These are phyloP conservation scores for Sminthopsis crassicaudata DNA, from an alignment of 2,113 vertebrate genomes.

Conservation along the genomic window DNA sequence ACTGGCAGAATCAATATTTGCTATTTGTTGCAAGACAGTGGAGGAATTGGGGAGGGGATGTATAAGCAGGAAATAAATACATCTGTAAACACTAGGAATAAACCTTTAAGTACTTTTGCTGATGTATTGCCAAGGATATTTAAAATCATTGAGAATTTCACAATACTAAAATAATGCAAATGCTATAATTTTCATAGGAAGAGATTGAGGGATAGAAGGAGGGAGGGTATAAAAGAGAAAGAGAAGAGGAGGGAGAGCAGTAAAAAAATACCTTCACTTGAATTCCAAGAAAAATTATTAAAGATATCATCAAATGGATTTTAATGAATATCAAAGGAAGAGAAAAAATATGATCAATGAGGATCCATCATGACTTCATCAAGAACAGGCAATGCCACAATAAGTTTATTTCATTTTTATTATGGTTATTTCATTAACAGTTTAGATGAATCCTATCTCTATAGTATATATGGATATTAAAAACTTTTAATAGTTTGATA, in stretches of 20 bases:
- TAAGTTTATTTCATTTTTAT: too few relatives aligned
- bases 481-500: background rate
- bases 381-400: background rate
- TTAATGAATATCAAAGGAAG: background rate
- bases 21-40: too few relatives aligned
- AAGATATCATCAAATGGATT: background rate
- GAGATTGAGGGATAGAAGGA: too few relatives aligned
- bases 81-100: background rate
- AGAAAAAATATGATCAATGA: background rate
- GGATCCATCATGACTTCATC: background rate
- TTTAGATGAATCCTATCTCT: too few relatives aligned
- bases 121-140: background rate
- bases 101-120: background rate
- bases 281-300: background rate
- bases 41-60: background rate
- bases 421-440: too few relatives aligned
- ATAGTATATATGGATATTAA: background rate
- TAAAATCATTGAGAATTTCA: background rate
- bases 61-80: background rate
- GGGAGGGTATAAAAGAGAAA: background rate
- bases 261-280: background rate
- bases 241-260: fast-evolving
- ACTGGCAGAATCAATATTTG: too few relatives aligned
- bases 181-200: background rate
- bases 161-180: background rate